Evolutionary conservation across 1,140 invertebrate species (phyloP), one percentile per base, ranked within the genome.

Genomic region (Chlorops oryzae): DNA sequence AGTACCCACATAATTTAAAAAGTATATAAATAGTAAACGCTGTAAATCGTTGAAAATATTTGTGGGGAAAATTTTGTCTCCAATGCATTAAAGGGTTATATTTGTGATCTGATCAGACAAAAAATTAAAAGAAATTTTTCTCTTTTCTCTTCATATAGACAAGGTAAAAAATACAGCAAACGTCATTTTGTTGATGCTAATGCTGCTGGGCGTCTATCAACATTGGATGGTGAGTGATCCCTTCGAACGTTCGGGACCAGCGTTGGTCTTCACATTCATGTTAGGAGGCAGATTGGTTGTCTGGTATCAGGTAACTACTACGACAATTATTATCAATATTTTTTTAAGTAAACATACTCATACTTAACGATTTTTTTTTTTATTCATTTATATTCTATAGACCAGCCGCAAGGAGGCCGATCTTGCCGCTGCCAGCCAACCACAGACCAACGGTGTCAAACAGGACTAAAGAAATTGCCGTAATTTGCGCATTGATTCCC

Each of bases 241-340:
- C 55, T 86, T 96, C 68, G 92, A 96, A 70, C 81, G 91, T 59
- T 92, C 90, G 50, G 92, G 91, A 45, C 91, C 93, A 5, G 87
- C 92, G 34, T 74, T 97, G 59, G 92, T 97, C 13, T 97, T 98
- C 73, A 88, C 92, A 61, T 90, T 97, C 60, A 92, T 98, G 85
- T 75, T 98, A n/a, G 85, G 82, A 39, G 95, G 94, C 58, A 81
- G 95, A 54, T 75, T 98, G 35, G 88, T 97, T 13, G 81, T 84
- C 20, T 84, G 78, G 78, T 80, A 73, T 55, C 70, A 72, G 56
- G 53, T 60, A 43, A 35, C 15, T 38, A 47, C n/a, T n/a, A n/a
- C 7, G 24, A 5, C 5, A 3, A n/a, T 32, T 46, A 24, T 24
- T 20, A 24, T 24, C 17, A 24, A 24, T n/a, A 12, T 42, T 25